Base-by-base conservation (phyloP, 2,113 vertebrate genomes). In the Dasyornis broadbenti region DNA sequence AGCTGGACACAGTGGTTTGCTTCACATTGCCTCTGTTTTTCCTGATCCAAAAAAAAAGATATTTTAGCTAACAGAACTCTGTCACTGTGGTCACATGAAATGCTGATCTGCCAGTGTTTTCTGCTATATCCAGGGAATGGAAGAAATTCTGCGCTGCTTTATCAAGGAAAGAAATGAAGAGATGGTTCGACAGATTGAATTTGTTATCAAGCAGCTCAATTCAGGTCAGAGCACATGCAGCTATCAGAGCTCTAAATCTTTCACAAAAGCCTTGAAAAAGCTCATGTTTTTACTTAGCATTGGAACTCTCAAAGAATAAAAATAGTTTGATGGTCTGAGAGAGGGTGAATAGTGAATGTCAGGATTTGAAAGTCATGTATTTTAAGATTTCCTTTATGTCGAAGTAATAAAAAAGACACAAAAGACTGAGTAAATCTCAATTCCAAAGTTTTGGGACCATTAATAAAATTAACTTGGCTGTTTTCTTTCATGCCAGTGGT, bases 61-160 rank as follows among this genome's bases (percentile, higher is more conserved):
- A 22, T 60, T 89, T 72, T 60, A 24, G 30, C 47, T 60, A 64
- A 66, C 49, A 59, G 45, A 61, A 59, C 61, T 61, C 9, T 44
- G n/a, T 61, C 30, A 71, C 31, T 88, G 49, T 86, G 49, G 30
- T 59, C 79, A 88, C 91, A 11, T 72, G 65, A 86, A 79, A 59
- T 30, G 52, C 64, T 96, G n/a, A 96, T 49, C 50, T 54, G 28
- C 17, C 77, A 26, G 20, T 89, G 85, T 95, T 94, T 95, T 76
- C 92, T 50, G 45, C 72, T 85, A 9, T 45, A 22, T 86, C 24
- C 78, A 99, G 99, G 99, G 99, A 57, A 98, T 99, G 96, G 99
- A 99, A 93, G 99, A 99, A 96, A 99, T 99, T 93, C 98, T 99
- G 31, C 94, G 95, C 82, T 99, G 99, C 96, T 99, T 99, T 98